phyloP scores from a whole-genome alignment of 1,140 invertebrate genomes.

The Theocolax elegans region DNA sequence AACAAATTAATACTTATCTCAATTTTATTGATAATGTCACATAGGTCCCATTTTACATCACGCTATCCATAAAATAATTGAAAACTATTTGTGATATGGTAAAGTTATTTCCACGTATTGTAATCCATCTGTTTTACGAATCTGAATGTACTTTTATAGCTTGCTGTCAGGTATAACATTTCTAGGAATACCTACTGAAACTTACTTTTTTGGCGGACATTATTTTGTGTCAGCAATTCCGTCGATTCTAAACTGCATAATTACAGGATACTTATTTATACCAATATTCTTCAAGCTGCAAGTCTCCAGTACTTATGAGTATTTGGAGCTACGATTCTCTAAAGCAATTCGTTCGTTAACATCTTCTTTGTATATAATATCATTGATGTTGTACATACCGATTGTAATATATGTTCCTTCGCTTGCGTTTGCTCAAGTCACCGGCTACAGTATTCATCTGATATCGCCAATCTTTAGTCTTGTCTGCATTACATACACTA shows the following conservation, averaged over 20 bases:
- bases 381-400: constrained; percentile 68
- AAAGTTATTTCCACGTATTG: no score
- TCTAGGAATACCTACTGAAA: constrained; percentile 81
- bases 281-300: constrained; percentile 82
- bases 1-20: no score
- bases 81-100: no score
- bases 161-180: constrained; percentile 84
- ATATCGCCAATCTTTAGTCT: constrained; percentile 77
- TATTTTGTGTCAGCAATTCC: constrained; percentile 74
- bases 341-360: constrained; percentile 71
- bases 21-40: no score
- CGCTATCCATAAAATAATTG: no score
- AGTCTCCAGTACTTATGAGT: constrained; percentile 81
- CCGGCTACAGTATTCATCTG: constrained; percentile 72
- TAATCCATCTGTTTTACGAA: no score
- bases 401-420: constrained; percentile 74
- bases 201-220: constrained; percentile 79
- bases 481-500: constrained; percentile 83
- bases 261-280: constrained; percentile 74
- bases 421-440: constrained; percentile 74
- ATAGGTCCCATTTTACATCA: no score
- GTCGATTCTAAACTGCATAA: constrained; percentile 71
- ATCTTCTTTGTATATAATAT: constrained; percentile 75
- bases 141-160: no score
- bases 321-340: constrained; percentile 77